Evolutionary conservation across 2,888 invertebrate species (phyloP), one percentile per base, ranked within the genome.

Genomic region (Microchrysa polita): DNA sequence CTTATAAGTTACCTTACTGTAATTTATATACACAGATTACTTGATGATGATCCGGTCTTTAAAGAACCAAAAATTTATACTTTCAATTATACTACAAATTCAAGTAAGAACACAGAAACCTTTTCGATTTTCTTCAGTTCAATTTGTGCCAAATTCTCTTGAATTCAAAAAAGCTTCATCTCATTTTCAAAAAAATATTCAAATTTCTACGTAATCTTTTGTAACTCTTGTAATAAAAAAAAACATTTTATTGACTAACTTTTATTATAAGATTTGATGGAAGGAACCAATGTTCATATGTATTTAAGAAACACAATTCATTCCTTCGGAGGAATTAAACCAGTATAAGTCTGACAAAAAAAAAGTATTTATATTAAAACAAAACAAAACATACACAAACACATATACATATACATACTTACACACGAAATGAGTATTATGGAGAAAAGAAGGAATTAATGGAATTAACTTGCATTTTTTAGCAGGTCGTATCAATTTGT

Each of bases 101-200:
- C 2, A 34, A 34, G 7, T 34, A 7, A 34, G 2, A 7, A 34
- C 4, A 34, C 4, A 34, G 7, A 34, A 34, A 34, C 27, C 34
- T 42, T 2, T 34, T 48, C 10, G 2, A 18, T 10, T 5, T 55
- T 48, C 20, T 65, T 65, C 27, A 34, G 27, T 48, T 65, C 48
- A 22, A 65, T 65, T 65, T 65, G 65, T 65, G 65, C 65, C 65
- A 65, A 65, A 65, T 48, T 48, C 48, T 65, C 9, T 5, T 18
- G 23, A 5, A 27, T 10, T 60, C 27, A 34, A 7, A 2, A 34
- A 34, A 34, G 7, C 27, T 34, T 7, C 2, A 34, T 34, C 27
- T 34, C 27, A n/a, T 34, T 34, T 34, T 34, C 27, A 34, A 5
- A 34, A 34, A 34, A 34, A 34, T 34, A 34, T 61, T 34, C 5